Conservation (phyloP, 2,888 invertebrate genomes). For the Cybosia mesomella region DNA sequence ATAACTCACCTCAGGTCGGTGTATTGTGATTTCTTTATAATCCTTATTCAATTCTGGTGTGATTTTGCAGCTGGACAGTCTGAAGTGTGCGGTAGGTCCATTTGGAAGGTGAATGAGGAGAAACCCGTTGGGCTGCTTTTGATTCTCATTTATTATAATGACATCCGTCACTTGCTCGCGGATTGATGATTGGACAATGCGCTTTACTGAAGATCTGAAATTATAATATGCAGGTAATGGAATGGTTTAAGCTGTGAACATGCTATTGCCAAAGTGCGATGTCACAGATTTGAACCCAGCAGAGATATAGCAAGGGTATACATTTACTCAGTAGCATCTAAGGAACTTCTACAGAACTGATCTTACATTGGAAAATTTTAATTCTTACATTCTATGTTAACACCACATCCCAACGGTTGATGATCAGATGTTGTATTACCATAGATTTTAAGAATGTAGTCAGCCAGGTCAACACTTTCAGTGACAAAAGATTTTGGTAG, state of each 20-base stretch:
- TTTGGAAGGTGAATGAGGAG: conserved; percentile 97
- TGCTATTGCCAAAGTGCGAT: too few species aligned
- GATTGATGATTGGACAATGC: conserved; percentile 95
- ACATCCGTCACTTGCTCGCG: conserved; percentile 94
- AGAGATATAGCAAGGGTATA: too few species aligned
- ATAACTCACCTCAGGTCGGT: conserved; percentile 93
- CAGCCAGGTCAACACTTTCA: too few species aligned
- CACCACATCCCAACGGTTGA: too few species aligned
- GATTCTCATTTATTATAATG: conserved; percentile 97
- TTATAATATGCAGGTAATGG: background rate
- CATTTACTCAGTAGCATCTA: too few species aligned
- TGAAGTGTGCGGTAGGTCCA: conserved; percentile 99
- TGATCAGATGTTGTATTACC: too few species aligned
- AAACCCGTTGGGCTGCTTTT: conserved; percentile 96
- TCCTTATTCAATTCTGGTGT: conserved; percentile 94
- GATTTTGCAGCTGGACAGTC: conserved; percentile 96
- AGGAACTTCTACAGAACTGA: too few species aligned
- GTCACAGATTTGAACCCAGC: background rate
- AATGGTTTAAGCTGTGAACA: too few species aligned
- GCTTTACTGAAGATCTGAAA: conserved; percentile 94
- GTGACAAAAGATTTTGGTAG: too few species aligned
- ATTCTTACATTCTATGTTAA: too few species aligned
- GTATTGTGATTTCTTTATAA: conserved; percentile 93
- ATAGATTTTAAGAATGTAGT: too few species aligned
- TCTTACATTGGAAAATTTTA: too few species aligned